phyloP scores from a whole-genome alignment of 2,888 invertebrate genomes.

The Nomada lathburiana region DNA sequence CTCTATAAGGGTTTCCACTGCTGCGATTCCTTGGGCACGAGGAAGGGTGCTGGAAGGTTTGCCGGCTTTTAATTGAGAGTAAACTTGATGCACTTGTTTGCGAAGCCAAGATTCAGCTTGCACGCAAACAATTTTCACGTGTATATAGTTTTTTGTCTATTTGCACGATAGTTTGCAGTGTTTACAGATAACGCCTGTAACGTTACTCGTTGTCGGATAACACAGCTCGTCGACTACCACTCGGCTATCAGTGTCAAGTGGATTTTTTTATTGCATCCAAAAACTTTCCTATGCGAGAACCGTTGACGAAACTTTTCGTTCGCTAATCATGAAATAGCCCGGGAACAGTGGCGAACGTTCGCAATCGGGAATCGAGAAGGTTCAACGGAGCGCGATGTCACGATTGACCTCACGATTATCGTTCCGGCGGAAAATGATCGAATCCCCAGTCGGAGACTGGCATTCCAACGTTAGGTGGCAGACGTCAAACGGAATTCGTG shows the following conservation, averaged over 20 bases:
- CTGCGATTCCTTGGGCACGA: neutral
- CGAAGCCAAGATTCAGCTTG: neutral
- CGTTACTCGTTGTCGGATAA: too few species aligned
- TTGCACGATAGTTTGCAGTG: too few species aligned
- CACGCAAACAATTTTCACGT: neutral
- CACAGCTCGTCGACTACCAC: too few species aligned
- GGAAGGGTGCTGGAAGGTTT: too few species aligned
- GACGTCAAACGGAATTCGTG: slow-evolving; percentile 48
- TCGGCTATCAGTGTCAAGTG: too few species aligned
- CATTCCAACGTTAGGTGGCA: slow-evolving; percentile 17
- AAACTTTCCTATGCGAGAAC: too few species aligned
- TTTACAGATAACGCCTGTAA: too few species aligned
- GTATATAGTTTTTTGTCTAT: neutral
- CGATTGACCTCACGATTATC: slow-evolving; percentile 30
- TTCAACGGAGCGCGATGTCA: slow-evolving; percentile 18
- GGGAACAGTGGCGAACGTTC: neutral
- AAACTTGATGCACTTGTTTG: neutral
- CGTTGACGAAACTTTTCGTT: neutral
- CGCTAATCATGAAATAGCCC: slow-evolving; percentile 5
- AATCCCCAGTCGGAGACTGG: slow-evolving; percentile 25
- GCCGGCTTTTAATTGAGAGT: too few species aligned
- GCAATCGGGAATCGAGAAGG: slow-evolving; percentile 1
- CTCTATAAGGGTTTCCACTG: neutral
- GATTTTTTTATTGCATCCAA: too few species aligned
- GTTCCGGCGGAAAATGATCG: slow-evolving; percentile 36